Base-by-base conservation (phyloP, 1,140 invertebrate genomes). In the Bombus terrestris region DNA sequence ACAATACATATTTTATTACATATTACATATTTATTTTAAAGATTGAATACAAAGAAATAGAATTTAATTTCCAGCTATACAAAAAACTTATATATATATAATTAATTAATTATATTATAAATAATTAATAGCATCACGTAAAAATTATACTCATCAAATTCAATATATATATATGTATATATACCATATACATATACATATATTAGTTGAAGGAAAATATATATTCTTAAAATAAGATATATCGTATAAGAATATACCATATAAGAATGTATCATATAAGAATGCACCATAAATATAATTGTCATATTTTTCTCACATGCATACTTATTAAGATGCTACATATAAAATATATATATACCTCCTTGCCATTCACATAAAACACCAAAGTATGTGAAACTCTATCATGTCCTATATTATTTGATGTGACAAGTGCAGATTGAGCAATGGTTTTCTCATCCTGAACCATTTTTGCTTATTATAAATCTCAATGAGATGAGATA, bases 291-390 rank as follows among this genome's bases (percentile, higher is more conserved):
- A 64, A 64, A 66, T 35, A 66, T 35, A 35, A 1, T 32, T 18
- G 13, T 62, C 28, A 28, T 0, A 62, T 62, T 62, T 62, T 0
- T 62, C 59, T 62, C 28, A 62, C 28, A 13, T 13, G 59, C 59
- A n/a, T n/a, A n/a, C 12, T n/a, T 62, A 62, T 74, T 39, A 25
- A 69, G 12, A 69, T 69, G 37, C 2, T 12, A 37, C 28, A 57
- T 47, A 71, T 47, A 81, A 25, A 69, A 39, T 28, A 68, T 81
- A 9, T 77, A 73, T 79, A 87, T 95, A 96, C 95, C 94, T 95
- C 94, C 83, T 93, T 93, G 47, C 94, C 94, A 86, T 95, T 95
- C 5, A 95, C 93, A 57, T 93, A 95, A 85, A 95, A 95, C 13
- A 95, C 85, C 12, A 95, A 92, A 5, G 83, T 93, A 28, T 87